phyloP scores from a whole-genome alignment of 2,888 invertebrate species.

The Drosophila crucigera region DNA sequence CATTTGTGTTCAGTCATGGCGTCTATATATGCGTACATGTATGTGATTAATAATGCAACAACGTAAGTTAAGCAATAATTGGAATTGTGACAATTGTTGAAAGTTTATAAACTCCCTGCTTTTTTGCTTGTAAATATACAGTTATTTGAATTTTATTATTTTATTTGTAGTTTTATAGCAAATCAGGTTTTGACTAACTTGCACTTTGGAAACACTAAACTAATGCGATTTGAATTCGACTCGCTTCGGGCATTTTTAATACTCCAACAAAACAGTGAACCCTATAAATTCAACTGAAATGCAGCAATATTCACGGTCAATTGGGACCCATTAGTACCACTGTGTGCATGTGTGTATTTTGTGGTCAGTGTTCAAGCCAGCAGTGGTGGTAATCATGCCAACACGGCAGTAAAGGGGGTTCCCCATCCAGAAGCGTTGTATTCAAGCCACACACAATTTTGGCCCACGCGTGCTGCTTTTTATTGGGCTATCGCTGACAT shows the following conservation, averaged over 20 bases:
- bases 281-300: slow-evolving; percentile 40
- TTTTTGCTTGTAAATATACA: not conserved
- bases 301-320: slow-evolving; percentile 43
- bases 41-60: not conserved
- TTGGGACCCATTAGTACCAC: slow-evolving; percentile 56
- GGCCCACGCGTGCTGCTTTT: slow-evolving; percentile 43
- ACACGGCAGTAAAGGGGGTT: not conserved
- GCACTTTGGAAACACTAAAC: not conserved
- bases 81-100: not conserved
- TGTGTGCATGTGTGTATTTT: slow-evolving; percentile 18
- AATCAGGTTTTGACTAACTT: not conserved
- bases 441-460: slow-evolving; percentile 17
- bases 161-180: not conserved
- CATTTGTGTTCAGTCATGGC: not conserved
- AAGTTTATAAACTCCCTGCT: not conserved
- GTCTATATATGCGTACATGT: not conserved
- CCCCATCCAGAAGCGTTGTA: slow-evolving; percentile 18
- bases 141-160: not conserved
- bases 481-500: slow-evolving; percentile 37
- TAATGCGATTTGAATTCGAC: slow-evolving; percentile 19
- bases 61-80: not conserved
- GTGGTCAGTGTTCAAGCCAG: slow-evolving; percentile 26
- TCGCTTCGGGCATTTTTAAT: slow-evolving; percentile 37
- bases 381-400: not conserved
- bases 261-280: slow-evolving; percentile 43